Evolutionary conservation across 2,113 vertebrate species (phyloP).

Genomic region (Nerophis ophidion): DNA sequence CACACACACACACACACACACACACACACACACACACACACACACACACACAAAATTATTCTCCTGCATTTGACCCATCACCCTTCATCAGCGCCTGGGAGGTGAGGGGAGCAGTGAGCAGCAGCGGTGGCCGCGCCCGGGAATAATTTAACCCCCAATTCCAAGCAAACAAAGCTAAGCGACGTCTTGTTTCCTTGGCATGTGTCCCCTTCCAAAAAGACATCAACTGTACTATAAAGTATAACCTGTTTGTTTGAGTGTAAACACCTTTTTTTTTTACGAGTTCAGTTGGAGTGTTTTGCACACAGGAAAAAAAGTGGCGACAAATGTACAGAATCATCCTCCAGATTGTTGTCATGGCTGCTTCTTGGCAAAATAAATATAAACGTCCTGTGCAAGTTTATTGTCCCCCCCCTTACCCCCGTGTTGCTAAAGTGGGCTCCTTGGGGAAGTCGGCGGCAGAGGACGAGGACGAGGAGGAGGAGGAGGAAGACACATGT

Average conservation of each 20-base stretch:
- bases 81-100: no score
- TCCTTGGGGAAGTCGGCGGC: slow-evolving; percentile 20
- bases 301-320: slow-evolving; percentile 25
- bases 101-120: no score
- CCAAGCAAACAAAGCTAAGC: background rate
- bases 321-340: slow-evolving; percentile 7
- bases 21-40: no score
- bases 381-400: slow-evolving; percentile 10
- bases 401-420: slow-evolving; percentile 28
- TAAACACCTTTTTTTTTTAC: slow-evolving; percentile 25
- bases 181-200: background rate
- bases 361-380: slow-evolving; percentile 60
- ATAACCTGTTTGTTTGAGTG: slow-evolving; percentile 17
- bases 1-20: no score
- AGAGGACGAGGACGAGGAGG: slow-evolving; percentile 3
- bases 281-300: slow-evolving; percentile 30
- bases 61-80: no score
- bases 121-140: no score
- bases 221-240: slow-evolving; percentile 13
- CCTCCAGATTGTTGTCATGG: slow-evolving; percentile 12
- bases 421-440: slow-evolving; percentile 9
- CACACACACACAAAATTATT: no score
- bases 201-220: slow-evolving; percentile 5
- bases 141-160: no score
- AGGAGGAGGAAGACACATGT: slow-evolving; percentile 15